Evolutionary conservation across 1,140 invertebrate genomes (phyloP).

Genomic region (Pseudomyrmex pallidus): DNA sequence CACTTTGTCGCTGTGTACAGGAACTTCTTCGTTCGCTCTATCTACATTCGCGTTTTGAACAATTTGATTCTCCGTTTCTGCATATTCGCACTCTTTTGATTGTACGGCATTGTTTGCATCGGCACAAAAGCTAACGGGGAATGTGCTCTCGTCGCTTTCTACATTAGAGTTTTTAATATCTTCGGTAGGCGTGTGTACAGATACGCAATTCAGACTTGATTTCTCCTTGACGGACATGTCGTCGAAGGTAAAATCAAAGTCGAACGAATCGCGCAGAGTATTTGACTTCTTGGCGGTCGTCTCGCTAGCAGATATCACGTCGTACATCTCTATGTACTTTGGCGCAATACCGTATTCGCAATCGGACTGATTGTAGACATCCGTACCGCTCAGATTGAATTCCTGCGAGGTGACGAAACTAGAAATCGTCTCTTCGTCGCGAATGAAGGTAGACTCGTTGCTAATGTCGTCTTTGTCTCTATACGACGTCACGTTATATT

Average conservation of each 20-base stretch:
- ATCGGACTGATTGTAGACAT: constrained; percentile 70
- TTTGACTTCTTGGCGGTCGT: constrained; percentile 22
- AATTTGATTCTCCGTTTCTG: constrained; percentile 50
- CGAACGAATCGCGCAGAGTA: constrained; percentile 55
- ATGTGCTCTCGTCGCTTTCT: constrained; percentile 1
- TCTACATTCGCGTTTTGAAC: constrained; percentile 22
- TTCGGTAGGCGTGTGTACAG: constrained; percentile 58
- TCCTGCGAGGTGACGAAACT: constrained; percentile 55
- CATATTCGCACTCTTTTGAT: constrained; percentile 61
- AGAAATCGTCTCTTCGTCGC: constrained; percentile 47
- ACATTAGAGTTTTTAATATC: constrained; percentile 28
- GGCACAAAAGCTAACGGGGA: constrained; percentile 22
- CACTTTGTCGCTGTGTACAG: background rate
- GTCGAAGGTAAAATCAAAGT: constrained; percentile 65
- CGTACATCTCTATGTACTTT: constrained; percentile 50
- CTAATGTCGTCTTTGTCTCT: background rate
- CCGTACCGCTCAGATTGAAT: constrained; percentile 57
- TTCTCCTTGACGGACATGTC: constrained; percentile 43
- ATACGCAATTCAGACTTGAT: constrained; percentile 68
- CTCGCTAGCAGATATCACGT: constrained; percentile 23
- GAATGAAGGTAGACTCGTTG: constrained; percentile 27
- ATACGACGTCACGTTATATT: background rate
- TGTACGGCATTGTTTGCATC: constrained; percentile 54
- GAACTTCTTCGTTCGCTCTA: constrained; percentile 15
- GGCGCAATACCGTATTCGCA: constrained; percentile 57